Percentiles rank a stretch among this genome's conserved stretches.
phyloP scores from a whole-genome alignment of 2,888 invertebrate genomes.

The Liodrosophila aerea region DNA sequence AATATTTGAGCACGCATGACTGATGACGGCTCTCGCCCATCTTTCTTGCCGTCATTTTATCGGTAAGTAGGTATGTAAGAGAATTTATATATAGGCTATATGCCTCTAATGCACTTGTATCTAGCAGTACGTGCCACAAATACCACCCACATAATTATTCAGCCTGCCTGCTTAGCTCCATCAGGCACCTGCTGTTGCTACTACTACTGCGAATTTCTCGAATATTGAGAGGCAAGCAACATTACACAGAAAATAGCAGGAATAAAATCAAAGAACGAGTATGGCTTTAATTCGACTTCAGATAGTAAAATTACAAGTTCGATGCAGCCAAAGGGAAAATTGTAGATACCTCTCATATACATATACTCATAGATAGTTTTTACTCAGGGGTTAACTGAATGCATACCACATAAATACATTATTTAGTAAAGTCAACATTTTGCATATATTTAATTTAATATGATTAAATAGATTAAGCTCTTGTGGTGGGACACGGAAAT shows the following conservation, averaged over 20 bases:
- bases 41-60: slow-evolving; percentile 29
- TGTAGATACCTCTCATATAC: no score
- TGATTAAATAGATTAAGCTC: background rate
- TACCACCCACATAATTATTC: slow-evolving; percentile 60
- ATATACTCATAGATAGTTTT: no score
- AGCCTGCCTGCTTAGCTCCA: slow-evolving; percentile 1
- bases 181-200: slow-evolving; percentile 6
- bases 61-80: slow-evolving; percentile 16
- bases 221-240: slow-evolving; percentile 43
- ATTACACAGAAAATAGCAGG: slow-evolving; percentile 43
- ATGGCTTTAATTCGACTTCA: slow-evolving; percentile 37
- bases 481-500: slow-evolving; percentile 15
- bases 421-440: background rate
- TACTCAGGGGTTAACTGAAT: no score
- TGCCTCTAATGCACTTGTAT: slow-evolving; percentile 55
- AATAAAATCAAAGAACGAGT: slow-evolving; percentile 38
- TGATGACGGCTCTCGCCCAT: slow-evolving; percentile 61
- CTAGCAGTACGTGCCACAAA: slow-evolving; percentile 46
- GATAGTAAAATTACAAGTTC: no score
- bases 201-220: slow-evolving; percentile 47
- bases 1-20: slow-evolving; percentile 77
- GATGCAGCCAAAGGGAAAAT: no score
- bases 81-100: slow-evolving; percentile 38
- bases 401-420: no score
- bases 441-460: background rate